These are phyloP conservation scores for Tetragnatha montana DNA, from an alignment of 2,888 invertebrate species.

Conservation along the genomic window DNA sequence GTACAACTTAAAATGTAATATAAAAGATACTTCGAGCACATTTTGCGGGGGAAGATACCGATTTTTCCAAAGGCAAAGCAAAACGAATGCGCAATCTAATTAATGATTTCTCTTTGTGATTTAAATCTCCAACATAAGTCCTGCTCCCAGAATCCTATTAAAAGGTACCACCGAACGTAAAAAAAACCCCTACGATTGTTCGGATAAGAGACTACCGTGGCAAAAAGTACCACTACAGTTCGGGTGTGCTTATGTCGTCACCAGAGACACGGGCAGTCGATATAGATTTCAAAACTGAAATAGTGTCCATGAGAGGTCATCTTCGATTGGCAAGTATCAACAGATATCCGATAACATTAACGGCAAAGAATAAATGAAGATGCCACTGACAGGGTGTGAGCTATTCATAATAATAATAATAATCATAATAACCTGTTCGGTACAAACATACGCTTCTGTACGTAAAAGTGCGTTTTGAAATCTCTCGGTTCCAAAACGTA, in stretches of 20 bases:
- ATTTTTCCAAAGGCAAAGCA: too few relatives aligned
- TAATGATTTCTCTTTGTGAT: neutral
- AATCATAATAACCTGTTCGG: constrained; percentile 9
- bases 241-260: constrained; percentile 42
- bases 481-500: constrained; percentile 10
- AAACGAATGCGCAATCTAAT: too few relatives aligned
- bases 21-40: too few relatives aligned
- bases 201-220: neutral
- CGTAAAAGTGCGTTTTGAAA: constrained; percentile 11
- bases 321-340: constrained; percentile 9
- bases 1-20: too few relatives aligned
- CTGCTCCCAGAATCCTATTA: neutral
- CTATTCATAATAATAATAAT: constrained; percentile 60
- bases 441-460: constrained; percentile 63
- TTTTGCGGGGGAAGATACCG: too few relatives aligned
- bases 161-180: neutral
- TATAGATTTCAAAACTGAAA: constrained; percentile 20
- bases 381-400: constrained; percentile 39
- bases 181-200: neutral
- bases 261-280: constrained; percentile 36
- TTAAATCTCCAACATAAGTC: neutral
- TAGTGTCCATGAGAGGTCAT: constrained; percentile 16
- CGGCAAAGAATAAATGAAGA: constrained; percentile 48
- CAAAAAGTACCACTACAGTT: constrained; percentile 2
- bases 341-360: constrained; percentile 43